Conservation (phyloP, 1,140 invertebrate genomes). For the Antheraea pernyi region DNA sequence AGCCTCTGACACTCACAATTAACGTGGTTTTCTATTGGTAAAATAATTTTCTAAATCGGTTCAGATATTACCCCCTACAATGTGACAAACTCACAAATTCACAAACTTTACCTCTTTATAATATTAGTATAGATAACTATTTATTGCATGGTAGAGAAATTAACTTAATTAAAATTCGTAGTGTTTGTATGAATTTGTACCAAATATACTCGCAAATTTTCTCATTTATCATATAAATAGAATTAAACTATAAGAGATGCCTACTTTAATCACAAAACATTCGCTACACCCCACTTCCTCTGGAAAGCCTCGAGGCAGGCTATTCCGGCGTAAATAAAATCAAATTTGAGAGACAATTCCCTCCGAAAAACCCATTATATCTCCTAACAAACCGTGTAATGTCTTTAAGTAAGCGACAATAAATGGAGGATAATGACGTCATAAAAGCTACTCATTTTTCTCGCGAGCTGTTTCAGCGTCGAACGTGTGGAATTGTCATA, state of each 20-base stretch:
- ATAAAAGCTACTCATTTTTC: constrained; percentile 25
- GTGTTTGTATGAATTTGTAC: too few relatives aligned
- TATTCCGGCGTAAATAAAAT: constrained; percentile 16
- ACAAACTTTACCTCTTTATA: too few relatives aligned
- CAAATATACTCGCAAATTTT: too few relatives aligned
- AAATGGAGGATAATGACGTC: constrained; percentile 29
- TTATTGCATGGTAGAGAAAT: too few relatives aligned
- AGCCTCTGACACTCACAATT: too few relatives aligned
- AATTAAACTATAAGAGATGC: neutral
- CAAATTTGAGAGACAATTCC: constrained; percentile 17
- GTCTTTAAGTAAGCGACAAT: constrained; percentile 27
- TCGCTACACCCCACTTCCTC: neutral
- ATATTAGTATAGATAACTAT: too few relatives aligned
- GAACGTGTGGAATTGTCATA: constrained; percentile 9
- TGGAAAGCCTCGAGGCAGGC: constrained; percentile 1
- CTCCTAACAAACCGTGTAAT: constrained; percentile 23
- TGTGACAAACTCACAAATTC: too few relatives aligned
- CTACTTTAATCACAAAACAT: neutral
- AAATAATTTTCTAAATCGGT: too few relatives aligned
- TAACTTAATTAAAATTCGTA: too few relatives aligned
- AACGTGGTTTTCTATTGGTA: too few relatives aligned
- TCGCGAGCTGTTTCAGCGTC: neutral
- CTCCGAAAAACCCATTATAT: constrained; percentile 20
- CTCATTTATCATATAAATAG: neutral
- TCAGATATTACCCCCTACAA: too few relatives aligned